Base-by-base conservation (phyloP, 2,888 invertebrate genomes). In the Neelides folsomi region DNA sequence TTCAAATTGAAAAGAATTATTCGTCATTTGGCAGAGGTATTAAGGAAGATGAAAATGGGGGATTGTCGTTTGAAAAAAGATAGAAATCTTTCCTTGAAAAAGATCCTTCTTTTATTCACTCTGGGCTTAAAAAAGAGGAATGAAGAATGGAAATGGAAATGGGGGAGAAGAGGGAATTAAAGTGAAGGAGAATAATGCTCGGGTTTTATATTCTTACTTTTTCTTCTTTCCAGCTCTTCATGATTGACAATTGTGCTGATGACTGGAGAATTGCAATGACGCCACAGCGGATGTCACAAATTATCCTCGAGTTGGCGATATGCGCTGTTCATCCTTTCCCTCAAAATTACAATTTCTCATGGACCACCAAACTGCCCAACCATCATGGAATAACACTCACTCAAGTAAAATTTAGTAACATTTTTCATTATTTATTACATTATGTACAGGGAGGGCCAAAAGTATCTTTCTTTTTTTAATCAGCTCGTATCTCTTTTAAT, bases 231-330 rank as follows among this genome's bases (percentile, higher is more conserved):
- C 80, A 98, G 95, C 81, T 98, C 76, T 98, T 97, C 79, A 95
- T 97, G 87, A 94, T 97, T 77, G 97, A 98, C 80, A 99, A 98
- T 79, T 95, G 95, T 77, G 94, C 97, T 64, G 98, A 99, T 73
- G 98, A 98, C 77, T 99, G 98, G 98, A 81, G 97, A 71, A 98
- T 99, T 75, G 97, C 97, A 68, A 93, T 98, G 86, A 97, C 95
- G 66, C 92, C 90, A 85, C 92, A 94, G 74, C 80, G 97, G 73
- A 86, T 94, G 73, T 80, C 83, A 68, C 89, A 89, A 76, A 92
- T 95, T 70, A 77, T 81, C 55, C 77, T 92, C 69, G 97, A 98
- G 76, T 78, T 98, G 67, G 75, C 83, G 66, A 89, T 97, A 70
- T 98, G 98, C 75, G 92, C 93, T 67, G 83, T 99, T 67, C 98